These are phyloP conservation scores for Sorex maritimensis DNA, from an alignment of 2,797 vertebrate species.

Conservation along the genomic window DNA sequence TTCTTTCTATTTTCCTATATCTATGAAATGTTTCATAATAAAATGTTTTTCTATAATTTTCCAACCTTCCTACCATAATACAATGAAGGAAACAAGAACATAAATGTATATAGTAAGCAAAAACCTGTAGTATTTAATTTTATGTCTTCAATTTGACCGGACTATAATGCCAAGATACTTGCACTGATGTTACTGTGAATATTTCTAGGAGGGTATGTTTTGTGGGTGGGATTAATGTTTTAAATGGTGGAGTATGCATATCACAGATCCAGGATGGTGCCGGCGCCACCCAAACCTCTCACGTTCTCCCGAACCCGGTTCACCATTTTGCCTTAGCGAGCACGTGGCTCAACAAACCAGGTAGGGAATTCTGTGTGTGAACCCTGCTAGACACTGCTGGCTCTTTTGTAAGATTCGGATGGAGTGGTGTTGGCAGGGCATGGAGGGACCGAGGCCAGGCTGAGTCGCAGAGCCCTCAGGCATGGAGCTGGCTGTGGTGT, in stretches of 20 bases:
- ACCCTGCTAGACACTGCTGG: too few relatives aligned
- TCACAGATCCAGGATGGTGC: too few relatives aligned
- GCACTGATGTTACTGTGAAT: neutral
- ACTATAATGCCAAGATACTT: neutral
- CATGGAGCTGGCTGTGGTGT: too few relatives aligned
- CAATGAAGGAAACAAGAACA: conserved; percentile 53
- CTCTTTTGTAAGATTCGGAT: too few relatives aligned
- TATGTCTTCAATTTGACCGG: neutral
- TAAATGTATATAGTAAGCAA: neutral
- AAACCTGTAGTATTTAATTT: neutral
- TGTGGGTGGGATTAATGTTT: conserved; percentile 36
- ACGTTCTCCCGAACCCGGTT: too few relatives aligned
- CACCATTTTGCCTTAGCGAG: too few relatives aligned
- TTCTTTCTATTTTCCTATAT: conserved; percentile 43
- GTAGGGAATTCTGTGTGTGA: too few relatives aligned
- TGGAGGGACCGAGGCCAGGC: too few relatives aligned
- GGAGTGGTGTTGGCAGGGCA: too few relatives aligned
- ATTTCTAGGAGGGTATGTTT: conserved; percentile 26
- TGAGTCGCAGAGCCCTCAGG: too few relatives aligned
- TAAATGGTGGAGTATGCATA: neutral
- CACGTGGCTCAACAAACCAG: too few relatives aligned
- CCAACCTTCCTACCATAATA: conserved; percentile 8
- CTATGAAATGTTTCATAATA: conserved; percentile 47
- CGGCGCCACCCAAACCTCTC: too few relatives aligned
- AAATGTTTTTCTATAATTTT: conserved; percentile 14